Percentiles rank a stretch among this genome's conserved stretches.
phyloP scores from a whole-genome alignment of 1,140 invertebrate genomes.

The Drosophila tani region DNA sequence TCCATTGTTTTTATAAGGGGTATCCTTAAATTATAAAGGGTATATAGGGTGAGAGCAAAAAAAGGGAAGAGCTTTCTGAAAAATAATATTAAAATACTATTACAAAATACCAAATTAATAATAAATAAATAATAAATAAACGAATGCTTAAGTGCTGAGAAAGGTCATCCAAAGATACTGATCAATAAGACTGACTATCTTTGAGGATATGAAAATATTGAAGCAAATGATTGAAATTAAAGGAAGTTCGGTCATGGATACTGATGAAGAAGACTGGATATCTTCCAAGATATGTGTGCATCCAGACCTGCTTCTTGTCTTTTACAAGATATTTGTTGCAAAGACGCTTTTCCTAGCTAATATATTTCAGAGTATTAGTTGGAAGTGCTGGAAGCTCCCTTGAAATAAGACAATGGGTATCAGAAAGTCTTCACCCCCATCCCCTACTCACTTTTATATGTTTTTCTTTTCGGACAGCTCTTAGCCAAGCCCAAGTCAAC shows the following conservation, averaged over 20 bases:
- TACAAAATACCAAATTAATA: too few species aligned
- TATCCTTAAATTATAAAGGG: background rate
- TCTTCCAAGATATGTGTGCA: too few species aligned
- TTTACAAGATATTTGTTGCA: background rate
- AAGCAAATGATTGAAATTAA: too few species aligned
- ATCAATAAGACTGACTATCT: too few species aligned
- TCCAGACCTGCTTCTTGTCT: background rate
- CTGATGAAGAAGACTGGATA: too few species aligned
- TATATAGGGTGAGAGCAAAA: background rate
- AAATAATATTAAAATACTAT: background rate
- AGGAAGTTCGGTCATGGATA: too few species aligned
- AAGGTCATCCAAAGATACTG: too few species aligned
- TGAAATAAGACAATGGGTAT: background rate
- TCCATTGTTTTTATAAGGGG: conserved; percentile 32
- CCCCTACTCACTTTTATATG: conserved; percentile 17
- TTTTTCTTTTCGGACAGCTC: conserved; percentile 39
- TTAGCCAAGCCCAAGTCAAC: conserved; percentile 44
- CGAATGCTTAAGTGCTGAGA: too few species aligned
- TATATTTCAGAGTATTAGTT: background rate
- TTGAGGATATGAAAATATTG: too few species aligned
- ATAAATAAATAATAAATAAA: too few species aligned
- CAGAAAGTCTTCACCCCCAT: background rate
- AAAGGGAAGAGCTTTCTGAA: too few species aligned
- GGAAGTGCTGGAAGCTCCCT: background rate
- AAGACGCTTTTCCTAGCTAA: background rate